Base-by-base conservation (phyloP, 1,140 invertebrate species). In the Popillia japonica region DNA sequence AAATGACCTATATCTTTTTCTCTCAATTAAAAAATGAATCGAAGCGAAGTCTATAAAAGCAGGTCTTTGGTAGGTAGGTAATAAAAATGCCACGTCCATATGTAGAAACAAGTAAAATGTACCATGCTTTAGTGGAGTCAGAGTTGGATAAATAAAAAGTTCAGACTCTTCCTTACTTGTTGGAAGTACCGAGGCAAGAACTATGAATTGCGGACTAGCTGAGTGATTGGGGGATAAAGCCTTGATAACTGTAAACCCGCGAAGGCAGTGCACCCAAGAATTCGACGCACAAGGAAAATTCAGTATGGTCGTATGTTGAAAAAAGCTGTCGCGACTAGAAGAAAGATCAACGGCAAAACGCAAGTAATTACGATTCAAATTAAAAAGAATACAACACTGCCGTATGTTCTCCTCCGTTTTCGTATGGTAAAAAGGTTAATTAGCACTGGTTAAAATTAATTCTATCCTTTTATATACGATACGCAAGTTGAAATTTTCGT, bases 41-140 rank as follows among this genome's bases (percentile, higher is more conserved):
- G 23, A 27, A 22, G 61, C 61, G 61, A 64, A 17, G 61, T 64
- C 61, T 64, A 27, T 64, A 27, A 22, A 64, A 64, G 23, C 20
- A 27, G 22, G 61, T 22, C 61, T 23, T 22, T 22, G 61, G 23
- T 22, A 64, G n/a, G n/a, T n/a, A n/a, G 61, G 22, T 20, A 9
- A 64, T 64, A 64, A 64, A 64, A 64, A 64, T 64, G 61, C 61
- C 61, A 64, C 61, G 10, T 64, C 61, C 61, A 64, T 64, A 64
- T 64, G 61, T 64, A 64, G 61, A 64, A 64, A 64, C 61, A 64
- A 64, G 61, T 64, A 64, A 64, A 64, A 64, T 64, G 61, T 64
- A 64, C 61, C 61, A 64, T 64, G 61, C 61, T 64, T 64, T 64
- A 64, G 61, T 64, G 17, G 61, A 22, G 11, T 64, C 44, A 48